These are phyloP conservation scores for Lucilia sericata DNA, from an alignment of 1,140 invertebrate species.

Conservation along the genomic window DNA sequence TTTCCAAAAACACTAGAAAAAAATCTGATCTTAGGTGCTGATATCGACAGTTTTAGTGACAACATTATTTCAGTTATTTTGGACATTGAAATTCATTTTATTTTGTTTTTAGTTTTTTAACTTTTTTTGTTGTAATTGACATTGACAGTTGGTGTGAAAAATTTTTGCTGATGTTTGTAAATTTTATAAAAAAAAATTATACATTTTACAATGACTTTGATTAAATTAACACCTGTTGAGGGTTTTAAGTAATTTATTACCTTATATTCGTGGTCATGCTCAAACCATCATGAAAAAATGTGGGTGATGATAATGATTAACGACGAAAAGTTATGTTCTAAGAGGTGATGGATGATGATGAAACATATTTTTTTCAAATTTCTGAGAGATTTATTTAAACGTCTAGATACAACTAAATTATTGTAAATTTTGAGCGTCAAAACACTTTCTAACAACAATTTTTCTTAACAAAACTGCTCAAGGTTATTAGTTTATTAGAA, in stretches of 20 bases:
- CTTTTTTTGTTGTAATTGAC: conserved; percentile 59
- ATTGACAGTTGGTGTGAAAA: conserved; percentile 55
- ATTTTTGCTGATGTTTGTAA: conserved; percentile 5
- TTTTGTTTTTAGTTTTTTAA: no score
- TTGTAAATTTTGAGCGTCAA: no score
- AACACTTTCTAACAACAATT: no score
- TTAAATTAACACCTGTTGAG: background rate
- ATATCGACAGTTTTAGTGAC: background rate
- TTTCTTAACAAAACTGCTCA: no score
- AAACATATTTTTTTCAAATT: no score
- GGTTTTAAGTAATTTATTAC: background rate
- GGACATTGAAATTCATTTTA: conserved; percentile 56
- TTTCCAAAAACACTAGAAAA: no score
- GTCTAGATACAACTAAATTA: no score
- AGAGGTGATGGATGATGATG: background rate
- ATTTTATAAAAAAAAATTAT: background rate
- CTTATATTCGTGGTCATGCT: background rate
- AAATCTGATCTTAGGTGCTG: background rate
- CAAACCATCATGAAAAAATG: background rate
- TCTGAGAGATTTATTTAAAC: no score
- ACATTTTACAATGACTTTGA: background rate
- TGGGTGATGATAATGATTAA: background rate
- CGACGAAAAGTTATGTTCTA: no score
- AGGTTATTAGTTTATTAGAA: no score
- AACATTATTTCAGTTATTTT: background rate